phyloP scores from a whole-genome alignment of 2,888 invertebrate genomes.

The Stenichneumon culpator region DNA sequence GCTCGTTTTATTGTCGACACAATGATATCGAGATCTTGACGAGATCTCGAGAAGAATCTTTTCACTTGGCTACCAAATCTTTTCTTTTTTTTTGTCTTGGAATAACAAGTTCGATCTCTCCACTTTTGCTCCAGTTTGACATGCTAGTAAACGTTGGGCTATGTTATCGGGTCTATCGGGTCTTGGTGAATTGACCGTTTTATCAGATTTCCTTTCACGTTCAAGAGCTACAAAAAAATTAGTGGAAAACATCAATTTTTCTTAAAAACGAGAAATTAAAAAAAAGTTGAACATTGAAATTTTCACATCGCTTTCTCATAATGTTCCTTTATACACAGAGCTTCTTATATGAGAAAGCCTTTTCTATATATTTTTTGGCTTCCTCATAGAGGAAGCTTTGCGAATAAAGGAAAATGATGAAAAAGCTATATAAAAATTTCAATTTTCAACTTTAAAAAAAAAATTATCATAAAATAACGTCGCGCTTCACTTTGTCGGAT shows the following conservation, averaged over 20 bases:
- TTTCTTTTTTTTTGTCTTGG: neutral
- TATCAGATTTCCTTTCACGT: neutral
- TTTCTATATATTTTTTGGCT: too few relatives aligned
- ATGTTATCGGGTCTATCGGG: neutral
- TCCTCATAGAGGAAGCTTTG: too few relatives aligned
- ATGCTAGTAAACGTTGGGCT: neutral
- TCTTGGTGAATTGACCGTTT: neutral
- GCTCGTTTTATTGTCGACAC: conserved; percentile 66
- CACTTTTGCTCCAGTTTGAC: neutral
- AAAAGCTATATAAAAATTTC: too few relatives aligned
- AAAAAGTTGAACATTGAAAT: neutral
- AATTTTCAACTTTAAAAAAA: too few relatives aligned
- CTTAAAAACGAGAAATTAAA: neutral
- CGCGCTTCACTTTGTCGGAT: too few relatives aligned
- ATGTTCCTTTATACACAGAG: too few relatives aligned
- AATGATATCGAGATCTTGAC: conserved; percentile 62
- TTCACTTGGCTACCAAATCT: neutral
- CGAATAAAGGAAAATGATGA: too few relatives aligned
- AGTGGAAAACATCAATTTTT: neutral
- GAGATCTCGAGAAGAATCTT: conserved; percentile 42
- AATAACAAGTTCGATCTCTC: neutral
- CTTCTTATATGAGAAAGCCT: too few relatives aligned
- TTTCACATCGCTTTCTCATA: too few relatives aligned
- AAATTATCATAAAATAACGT: too few relatives aligned
- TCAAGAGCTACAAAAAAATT: neutral